Base-by-base conservation (phyloP, 2,888 invertebrate genomes). In the Plagodis dolabraria region DNA sequence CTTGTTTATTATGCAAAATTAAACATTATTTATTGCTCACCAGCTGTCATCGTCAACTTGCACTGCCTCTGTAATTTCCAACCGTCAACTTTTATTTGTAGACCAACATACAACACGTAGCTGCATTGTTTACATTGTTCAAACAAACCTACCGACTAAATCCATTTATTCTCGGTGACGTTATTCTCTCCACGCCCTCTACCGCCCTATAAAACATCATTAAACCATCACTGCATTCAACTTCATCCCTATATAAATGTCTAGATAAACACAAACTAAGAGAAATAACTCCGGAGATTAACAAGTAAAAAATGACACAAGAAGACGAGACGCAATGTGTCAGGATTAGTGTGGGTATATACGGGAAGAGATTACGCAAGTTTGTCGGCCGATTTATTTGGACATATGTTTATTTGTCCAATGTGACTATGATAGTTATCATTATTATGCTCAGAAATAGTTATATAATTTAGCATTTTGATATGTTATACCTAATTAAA, bases 261-360 rank as follows among this genome's bases (percentile, higher is more conserved):
- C 40, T 49, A 70, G 74, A 79, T 77, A 75, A 79, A 77, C 67
- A 74, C 67, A 75, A 81, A 81, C 74, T 71, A 72, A 71, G 75
- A 74, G 69, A 71, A 73, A 82, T 77, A 77, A 70, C 76, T 57
- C 38, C 63, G 63, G 62, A 75, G 81, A 80, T 82, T 81, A 83
- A 75, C 75, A 76, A 67, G 70, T 79, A 80, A 82, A 82, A 80
- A 82, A 82, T 82, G 77, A 77, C 73, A 72, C 70, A 55, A 60
- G 12, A 64, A 66, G 75, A 79, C 76, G 77, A 74, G 71, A 68
- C 65, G 72, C 70, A 60, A 79, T 83, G 75, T 75, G 69, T 83
- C 75, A 75, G 66, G 81, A 71, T 83, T 82, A 79, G 53, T 63
- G 52, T 7, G 12, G 67, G 33, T 64, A 70, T 70, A 65, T 63